Evolutionary conservation across 2,113 vertebrate genomes (phyloP).

Genomic region (Mustela lutreola): DNA sequence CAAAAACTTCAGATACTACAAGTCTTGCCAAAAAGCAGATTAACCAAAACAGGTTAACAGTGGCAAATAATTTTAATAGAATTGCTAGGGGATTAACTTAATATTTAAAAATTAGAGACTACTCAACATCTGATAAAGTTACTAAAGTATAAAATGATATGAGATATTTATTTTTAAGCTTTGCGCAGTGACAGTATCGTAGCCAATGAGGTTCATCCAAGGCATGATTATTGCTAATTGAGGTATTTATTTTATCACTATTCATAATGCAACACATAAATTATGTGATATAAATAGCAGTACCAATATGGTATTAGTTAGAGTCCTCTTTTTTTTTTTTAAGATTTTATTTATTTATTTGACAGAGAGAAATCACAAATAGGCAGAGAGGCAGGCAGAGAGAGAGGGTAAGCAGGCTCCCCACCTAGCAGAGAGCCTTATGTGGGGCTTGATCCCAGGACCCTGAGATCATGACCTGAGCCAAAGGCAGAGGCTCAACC

Average conservation of each 20-base stretch:
- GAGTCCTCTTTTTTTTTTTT: neutral
- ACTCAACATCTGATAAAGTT: neutral
- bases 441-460: too few species aligned
- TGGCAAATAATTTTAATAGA: neutral
- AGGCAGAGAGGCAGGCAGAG: too few species aligned
- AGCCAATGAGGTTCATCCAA: too few species aligned
- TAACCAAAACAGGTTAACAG: neutral
- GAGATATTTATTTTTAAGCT: neutral
- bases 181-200: too few species aligned
- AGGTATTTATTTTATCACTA: neutral
- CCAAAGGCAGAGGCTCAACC: too few species aligned
- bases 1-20: neutral
- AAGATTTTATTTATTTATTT: too few species aligned
- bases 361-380: too few species aligned
- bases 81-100: neutral
- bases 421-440: too few species aligned
- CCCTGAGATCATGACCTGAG: too few species aligned
- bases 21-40: neutral
- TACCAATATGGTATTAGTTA: neutral
- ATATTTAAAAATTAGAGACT: constrained; percentile 24
- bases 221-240: too few species aligned
- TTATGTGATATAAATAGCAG: neutral
- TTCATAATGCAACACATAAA: neutral
- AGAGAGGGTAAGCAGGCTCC: too few species aligned
- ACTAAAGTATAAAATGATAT: neutral